phyloP scores from a whole-genome alignment of 1,140 invertebrate genomes.

The Lycorma delicatula region DNA sequence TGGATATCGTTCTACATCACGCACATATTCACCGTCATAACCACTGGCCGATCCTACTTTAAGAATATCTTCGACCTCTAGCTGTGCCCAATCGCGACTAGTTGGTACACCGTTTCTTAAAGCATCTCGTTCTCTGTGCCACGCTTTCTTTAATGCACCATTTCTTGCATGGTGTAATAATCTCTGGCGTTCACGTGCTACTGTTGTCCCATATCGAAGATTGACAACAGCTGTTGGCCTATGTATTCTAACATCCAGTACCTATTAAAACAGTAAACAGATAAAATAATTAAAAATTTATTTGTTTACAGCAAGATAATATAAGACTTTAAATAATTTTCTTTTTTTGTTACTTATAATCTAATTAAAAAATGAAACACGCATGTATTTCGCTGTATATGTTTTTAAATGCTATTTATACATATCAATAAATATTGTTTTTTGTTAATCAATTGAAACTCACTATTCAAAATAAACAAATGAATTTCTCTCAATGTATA shows the following conservation, averaged over 20 bases:
- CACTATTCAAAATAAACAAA: too few relatives aligned
- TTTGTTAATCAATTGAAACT: too few relatives aligned
- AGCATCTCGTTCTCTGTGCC: slow-evolving; percentile 81
- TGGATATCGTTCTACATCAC: slow-evolving; percentile 79
- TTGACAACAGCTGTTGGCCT: slow-evolving; percentile 73
- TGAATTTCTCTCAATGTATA: too few relatives aligned
- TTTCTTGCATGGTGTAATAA: slow-evolving; percentile 80
- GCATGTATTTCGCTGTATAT: too few relatives aligned
- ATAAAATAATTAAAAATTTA: too few relatives aligned
- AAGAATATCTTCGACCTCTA: slow-evolving; percentile 79
- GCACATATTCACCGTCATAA: slow-evolving; percentile 85
- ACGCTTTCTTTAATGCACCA: slow-evolving; percentile 79
- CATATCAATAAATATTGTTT: too few relatives aligned
- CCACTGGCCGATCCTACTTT: slow-evolving; percentile 71
- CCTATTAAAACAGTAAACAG: slow-evolving; percentile 24
- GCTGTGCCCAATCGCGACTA: slow-evolving; percentile 47
- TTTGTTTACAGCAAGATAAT: too few relatives aligned
- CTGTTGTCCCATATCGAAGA: slow-evolving; percentile 78
- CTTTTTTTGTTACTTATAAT: too few relatives aligned
- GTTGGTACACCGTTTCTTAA: slow-evolving; percentile 71
- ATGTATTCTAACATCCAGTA: slow-evolving; percentile 77
- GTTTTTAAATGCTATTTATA: too few relatives aligned
- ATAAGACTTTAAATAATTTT: too few relatives aligned
- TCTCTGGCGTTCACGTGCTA: slow-evolving; percentile 78
- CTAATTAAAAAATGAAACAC: too few relatives aligned